These are phyloP conservation scores for Horisme vitalbata DNA, from an alignment of 2,888 invertebrate genomes.

Conservation along the genomic window DNA sequence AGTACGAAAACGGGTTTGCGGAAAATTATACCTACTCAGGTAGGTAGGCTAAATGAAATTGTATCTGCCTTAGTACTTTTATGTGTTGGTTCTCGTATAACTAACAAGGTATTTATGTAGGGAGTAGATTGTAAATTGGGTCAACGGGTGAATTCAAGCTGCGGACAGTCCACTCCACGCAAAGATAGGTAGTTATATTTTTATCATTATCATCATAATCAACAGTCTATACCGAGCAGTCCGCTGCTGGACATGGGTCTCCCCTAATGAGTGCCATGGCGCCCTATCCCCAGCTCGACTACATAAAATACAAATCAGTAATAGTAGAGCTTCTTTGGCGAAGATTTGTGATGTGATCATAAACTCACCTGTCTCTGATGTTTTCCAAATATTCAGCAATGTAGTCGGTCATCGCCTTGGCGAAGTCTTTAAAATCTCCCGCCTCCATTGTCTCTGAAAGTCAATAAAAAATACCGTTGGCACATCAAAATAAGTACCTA, in stretches of 20 bases:
- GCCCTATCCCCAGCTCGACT: too few relatives aligned
- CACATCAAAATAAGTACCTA: neutral
- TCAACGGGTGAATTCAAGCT: conserved; percentile 8
- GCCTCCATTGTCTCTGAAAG: conserved; percentile 87
- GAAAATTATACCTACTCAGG: too few relatives aligned
- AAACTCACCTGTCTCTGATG: conserved; percentile 91
- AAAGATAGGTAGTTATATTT: too few relatives aligned
- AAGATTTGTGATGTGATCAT: neutral
- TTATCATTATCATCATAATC: too few relatives aligned
- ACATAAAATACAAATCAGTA: too few relatives aligned
- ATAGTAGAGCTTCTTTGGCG: neutral
- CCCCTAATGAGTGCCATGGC: too few relatives aligned
- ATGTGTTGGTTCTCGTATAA: too few relatives aligned
- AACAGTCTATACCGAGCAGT: too few relatives aligned
- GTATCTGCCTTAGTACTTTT: too few relatives aligned
- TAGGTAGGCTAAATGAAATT: too few relatives aligned
- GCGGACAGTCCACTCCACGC: neutral
- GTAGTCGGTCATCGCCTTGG: conserved; percentile 97
- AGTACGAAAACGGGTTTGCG: too few relatives aligned
- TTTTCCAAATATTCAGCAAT: conserved; percentile 96
- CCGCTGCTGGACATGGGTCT: too few relatives aligned
- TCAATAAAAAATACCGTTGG: conserved; percentile 2
- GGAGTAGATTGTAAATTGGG: neutral
- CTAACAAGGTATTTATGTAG: neutral
- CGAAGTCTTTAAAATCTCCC: conserved; percentile 91